These are phyloP conservation scores for Australoheros scitulus DNA, from an alignment of 2,113 vertebrate genomes.

Conservation along the genomic window DNA sequence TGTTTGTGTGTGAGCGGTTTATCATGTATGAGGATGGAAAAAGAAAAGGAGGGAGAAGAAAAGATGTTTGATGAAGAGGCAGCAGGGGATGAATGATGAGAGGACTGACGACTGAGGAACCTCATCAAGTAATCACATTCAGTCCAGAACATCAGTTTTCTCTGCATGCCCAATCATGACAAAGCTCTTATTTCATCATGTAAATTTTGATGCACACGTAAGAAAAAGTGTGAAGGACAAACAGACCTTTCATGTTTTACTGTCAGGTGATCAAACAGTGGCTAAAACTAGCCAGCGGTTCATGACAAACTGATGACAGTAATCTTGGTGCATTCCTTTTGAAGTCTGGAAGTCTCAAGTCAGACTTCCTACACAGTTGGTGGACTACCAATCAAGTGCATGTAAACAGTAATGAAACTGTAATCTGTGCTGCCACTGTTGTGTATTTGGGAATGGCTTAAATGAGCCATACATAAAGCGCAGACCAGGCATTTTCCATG, in stretches of 20 bases:
- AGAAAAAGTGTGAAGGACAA: background rate
- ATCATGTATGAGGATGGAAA: background rate
- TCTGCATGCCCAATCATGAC: constrained; percentile 1
- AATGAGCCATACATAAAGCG: accelerated
- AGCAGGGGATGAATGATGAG: background rate
- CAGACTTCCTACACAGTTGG: background rate
- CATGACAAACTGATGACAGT: background rate
- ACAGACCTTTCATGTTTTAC: background rate
- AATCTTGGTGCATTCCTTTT: background rate
- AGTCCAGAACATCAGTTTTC: background rate
- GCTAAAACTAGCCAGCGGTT: background rate
- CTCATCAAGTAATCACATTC: constrained; percentile 26
- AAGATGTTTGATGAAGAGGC: background rate
- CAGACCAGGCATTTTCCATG: accelerated
- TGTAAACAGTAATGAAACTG: background rate
- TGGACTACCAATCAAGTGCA: background rate
- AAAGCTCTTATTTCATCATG: background rate
- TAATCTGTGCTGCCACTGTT: background rate
- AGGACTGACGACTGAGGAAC: constrained; percentile 6
- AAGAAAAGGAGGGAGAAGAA: background rate
- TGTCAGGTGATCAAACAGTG: background rate
- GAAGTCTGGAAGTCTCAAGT: background rate
- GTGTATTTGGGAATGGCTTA: background rate
- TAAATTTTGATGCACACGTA: background rate
- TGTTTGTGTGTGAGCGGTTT: constrained; percentile 9